Base-by-base conservation (phyloP, 2,797 vertebrate species). In the Iguana delicatissima region DNA sequence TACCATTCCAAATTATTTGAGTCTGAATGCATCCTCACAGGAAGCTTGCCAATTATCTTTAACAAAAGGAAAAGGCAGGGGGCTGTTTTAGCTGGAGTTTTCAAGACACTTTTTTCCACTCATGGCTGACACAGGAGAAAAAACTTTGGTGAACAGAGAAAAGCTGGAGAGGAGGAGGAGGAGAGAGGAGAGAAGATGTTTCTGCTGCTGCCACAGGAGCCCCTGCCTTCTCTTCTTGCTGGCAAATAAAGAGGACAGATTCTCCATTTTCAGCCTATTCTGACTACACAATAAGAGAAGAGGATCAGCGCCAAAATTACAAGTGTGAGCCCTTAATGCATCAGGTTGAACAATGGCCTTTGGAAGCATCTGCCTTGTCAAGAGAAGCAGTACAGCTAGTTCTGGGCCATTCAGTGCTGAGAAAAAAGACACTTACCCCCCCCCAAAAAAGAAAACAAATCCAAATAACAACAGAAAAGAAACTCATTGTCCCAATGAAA, bases 211-310 rank as follows among this genome's bases (percentile, higher is more conserved):
- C 93, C 88, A 79, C 89, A 88, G 92, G 90, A 8, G 0, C 89
- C 4, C 4, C 95, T 90, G 94, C 92, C 94, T 96, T 88, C 94
- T 94, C 95, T 94, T 91, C 94, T 94, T 94, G 84, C 95, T 94
- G 92, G 85, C 92, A 92, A 95, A 96, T 96, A 96, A 96, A 96
- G 92, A 95, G 92, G 95, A 93, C 91, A 92, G 94, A 73, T 94
- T 96, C 96, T 96, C 96, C 96, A 96, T 97, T 97, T 96, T 93
- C 96, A 97, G 94, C 92, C 96, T 93, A 95, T 97, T 97, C 95
- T 96, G 93, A 86, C 94, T 90, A 74, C 94, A 97, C 96, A 97
- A 96, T 97, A 92, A 92, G 93, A 95, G 92, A 96, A 91, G 92
- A 93, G 94, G 95, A 97, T 96, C 96, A 96, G 94, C 26, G 94